Conservation (phyloP, 2,113 vertebrate genomes). For the Lates calcarifer region DNA sequence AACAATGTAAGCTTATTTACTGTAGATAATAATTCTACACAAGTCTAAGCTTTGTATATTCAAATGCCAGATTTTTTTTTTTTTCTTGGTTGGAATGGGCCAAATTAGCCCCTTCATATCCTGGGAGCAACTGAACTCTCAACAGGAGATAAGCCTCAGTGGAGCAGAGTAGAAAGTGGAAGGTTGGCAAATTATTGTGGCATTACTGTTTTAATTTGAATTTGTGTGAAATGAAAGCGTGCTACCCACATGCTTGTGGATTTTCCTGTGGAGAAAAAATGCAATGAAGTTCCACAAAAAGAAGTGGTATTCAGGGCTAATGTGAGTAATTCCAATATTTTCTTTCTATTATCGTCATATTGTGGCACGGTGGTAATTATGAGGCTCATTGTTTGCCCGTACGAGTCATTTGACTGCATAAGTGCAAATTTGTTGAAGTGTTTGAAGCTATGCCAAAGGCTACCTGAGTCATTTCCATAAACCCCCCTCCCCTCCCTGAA, state of each 20-base stretch:
- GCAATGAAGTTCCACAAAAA: slow-evolving; percentile 27
- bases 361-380: slow-evolving; percentile 42
- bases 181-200: slow-evolving; percentile 22
- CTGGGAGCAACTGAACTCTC: slow-evolving; percentile 13
- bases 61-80: slow-evolving; percentile 32
- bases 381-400: slow-evolving; percentile 40
- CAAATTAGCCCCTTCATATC: slow-evolving; percentile 24
- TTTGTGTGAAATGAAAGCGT: slow-evolving; percentile 32
- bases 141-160: slow-evolving; percentile 14
- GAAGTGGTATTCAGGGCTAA: slow-evolving; percentile 21
- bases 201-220: slow-evolving; percentile 49
- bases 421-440: slow-evolving; percentile 16
- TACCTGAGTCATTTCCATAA: slow-evolving; percentile 45
- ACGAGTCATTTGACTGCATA: slow-evolving; percentile 32
- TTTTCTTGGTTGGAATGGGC: slow-evolving; percentile 3
- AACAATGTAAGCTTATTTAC: slow-evolving; percentile 21
- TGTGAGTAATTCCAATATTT: slow-evolving; percentile 49
- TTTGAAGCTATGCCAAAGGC: slow-evolving; percentile 45
- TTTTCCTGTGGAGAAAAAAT: background rate
- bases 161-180: slow-evolving; percentile 13
- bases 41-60: background rate
- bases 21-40: slow-evolving; percentile 23
- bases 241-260: background rate
- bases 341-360: slow-evolving; percentile 28
- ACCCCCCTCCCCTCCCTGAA: background rate